These are phyloP conservation scores for Myotis brandtii DNA, from an alignment of 2,113 vertebrate species.

Conservation along the genomic window DNA sequence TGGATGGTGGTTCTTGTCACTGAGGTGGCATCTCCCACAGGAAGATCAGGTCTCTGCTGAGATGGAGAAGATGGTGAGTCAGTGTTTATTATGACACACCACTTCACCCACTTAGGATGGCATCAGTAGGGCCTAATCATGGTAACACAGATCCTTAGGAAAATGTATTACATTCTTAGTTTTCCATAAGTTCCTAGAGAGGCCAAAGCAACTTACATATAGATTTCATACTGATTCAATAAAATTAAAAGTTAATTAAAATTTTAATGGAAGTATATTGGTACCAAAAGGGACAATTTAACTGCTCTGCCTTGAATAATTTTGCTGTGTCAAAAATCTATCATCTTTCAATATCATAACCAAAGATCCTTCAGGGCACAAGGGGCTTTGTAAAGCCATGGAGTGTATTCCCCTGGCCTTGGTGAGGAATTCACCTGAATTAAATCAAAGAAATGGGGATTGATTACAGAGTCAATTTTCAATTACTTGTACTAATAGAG, in stretches of 20 bases:
- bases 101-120: not conserved
- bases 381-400: not conserved
- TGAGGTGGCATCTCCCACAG: not conserved
- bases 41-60: not conserved
- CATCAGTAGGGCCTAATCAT: not conserved
- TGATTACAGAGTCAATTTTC: slow-evolving; percentile 81
- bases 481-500: slow-evolving; percentile 79
- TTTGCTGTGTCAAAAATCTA: slow-evolving; percentile 50
- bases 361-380: slow-evolving; percentile 53
- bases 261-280: slow-evolving; percentile 68
- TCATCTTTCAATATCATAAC: slow-evolving; percentile 60
- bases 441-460: slow-evolving; percentile 75
- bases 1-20: not conserved
- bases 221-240: slow-evolving; percentile 58
- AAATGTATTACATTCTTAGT: slow-evolving; percentile 1
- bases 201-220: slow-evolving; percentile 23
- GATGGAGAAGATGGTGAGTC: not conserved
- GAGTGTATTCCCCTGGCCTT: not conserved
- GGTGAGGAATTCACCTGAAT: slow-evolving; percentile 60
- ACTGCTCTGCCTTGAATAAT: slow-evolving; percentile 56
- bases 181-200: slow-evolving; percentile 48
- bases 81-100: not conserved
- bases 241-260: slow-evolving; percentile 69
- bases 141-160: not conserved
- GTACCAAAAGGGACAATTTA: slow-evolving; percentile 62